Evolutionary conservation across 2,888 invertebrate genomes (phyloP), one percentile per base, ranked within the genome.

Genomic region (Argyresthia goedartella): DNA sequence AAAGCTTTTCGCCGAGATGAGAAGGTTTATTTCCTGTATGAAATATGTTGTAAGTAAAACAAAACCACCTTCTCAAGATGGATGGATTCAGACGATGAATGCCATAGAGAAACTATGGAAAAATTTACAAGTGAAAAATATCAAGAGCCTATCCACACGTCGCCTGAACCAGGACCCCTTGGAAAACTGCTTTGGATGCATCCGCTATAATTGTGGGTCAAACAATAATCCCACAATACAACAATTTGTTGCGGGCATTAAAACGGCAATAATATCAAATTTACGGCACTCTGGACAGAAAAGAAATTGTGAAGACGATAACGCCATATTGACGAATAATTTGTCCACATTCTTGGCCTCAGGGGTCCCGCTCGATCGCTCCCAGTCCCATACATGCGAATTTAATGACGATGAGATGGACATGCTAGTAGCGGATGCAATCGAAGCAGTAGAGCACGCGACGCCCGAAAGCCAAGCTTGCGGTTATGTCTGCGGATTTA

Each of bases 181-280:
- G 8, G 56, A 57, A 53, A 57, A 57, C 36, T 55, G 42, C 35
- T 58, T 58, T 34, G 59, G 57, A 44, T 58, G 57, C 43, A 53
- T 57, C 10, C 42, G 57, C 14, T 53, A 49, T 10, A 55, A 52
- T 42, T 56, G 57, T 53, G 55, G 57, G n/a, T 57, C 55, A 0
- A 58, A 57, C 35, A 33, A 34, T 33, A 59, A 56, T 41, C 57
- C 57, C n/a, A 59, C 56, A 13, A 33, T 55, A 11, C n/a, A 14
- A 11, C 57, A 59, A 45, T 59, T 59, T 54, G 46, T 57, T 7
- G 55, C 57, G 2, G 57, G 57, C 8, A 7, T 56, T 1, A 57
- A 56, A 53, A 55, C 57, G 6, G 54, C 54, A 13, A 48, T 55
- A 10, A 36, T 55, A 10, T 46, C 15, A n/a, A 53, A 53, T 45